Base-by-base conservation (phyloP, 92 coral and sea anemone genomes). In the Phenganax marumi region DNA sequence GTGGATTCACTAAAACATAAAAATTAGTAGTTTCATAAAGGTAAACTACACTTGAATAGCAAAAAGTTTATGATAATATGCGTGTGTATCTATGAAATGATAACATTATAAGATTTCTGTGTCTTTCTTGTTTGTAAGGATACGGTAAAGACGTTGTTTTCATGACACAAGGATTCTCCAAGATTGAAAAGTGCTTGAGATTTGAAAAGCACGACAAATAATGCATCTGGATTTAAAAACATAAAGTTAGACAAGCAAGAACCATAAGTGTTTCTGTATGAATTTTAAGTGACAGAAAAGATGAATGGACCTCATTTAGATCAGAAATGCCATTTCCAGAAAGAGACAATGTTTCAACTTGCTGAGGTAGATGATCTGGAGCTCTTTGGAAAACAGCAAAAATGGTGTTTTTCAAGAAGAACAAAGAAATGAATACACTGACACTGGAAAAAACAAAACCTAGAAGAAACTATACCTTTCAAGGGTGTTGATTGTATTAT, bases 271-370 rank as follows among this genome's bases (percentile, higher is more conserved):
- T 70, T 21, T 33, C n/a, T n/a, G n/a, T n/a, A n/a, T 49, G 9
- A 14, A 39, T 17, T 54, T n/a, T 33, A 2, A 48, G 17, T 58
- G 53, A 47, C 1, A 75, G 60, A 33, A 50, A 50, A 1, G 10
- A 33, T 17, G 19, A 57, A 63, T 49, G 10, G 43, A 92, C 97
- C 97, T 93, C 97, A 77, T 88, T 92, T 1, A 93, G 84, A 81
- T 93, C 97, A 49, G 89, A 66, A 72, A 93, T 89, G 70, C 89
- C 92, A 81, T 93, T 93, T 60, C 80, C 97, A 62, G 93, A 97
- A 58, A 93, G 84, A 14, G 97, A 93, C 49, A 93, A 78, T 10
- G 97, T 93, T 75, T 87, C 87, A 2, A 92, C 76, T 70, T 85
- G 89, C 24, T 70, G 65, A 12, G 93, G 80, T 22, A 88, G 39